phyloP scores from a whole-genome alignment of 2,113 vertebrate genomes.

The Tursiops truncatus region DNA sequence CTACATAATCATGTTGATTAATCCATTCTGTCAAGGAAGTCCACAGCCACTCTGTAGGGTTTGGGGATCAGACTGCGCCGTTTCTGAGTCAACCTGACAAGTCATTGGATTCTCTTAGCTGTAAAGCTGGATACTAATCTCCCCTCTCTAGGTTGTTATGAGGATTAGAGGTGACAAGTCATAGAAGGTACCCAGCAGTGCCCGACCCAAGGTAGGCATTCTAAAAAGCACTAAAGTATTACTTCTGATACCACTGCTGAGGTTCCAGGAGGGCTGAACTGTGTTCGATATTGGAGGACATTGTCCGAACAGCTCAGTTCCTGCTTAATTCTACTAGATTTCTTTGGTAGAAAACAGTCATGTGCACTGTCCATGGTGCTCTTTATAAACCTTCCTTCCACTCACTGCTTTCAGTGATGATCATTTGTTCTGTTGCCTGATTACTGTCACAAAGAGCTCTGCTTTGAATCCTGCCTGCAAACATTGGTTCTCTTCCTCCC shows the following conservation, averaged over 20 bases:
- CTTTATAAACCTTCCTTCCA: not conserved
- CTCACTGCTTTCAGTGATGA: not conserved
- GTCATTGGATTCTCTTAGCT: not conserved
- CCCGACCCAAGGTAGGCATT: not conserved
- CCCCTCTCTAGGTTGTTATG: not conserved
- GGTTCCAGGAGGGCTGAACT: not conserved
- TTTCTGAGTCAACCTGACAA: not conserved
- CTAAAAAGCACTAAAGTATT: not conserved
- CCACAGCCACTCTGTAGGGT: not conserved
- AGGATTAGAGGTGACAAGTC: not conserved
- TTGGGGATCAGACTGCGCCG: not conserved
- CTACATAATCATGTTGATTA: not conserved
- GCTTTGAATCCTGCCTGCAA: not conserved
- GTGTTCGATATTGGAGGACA: not conserved
- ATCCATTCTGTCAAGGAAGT: not conserved
- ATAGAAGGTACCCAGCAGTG: not conserved
- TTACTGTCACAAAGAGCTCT: not conserved
- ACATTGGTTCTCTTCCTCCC: not conserved
- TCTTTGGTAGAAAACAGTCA: not conserved
- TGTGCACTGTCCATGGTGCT: fast-evolving
- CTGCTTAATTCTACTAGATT: not conserved
- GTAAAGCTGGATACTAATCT: not conserved
- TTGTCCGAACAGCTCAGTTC: not conserved
- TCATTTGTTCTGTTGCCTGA: not conserved
- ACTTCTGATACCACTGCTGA: not conserved